Conservation (phyloP, 1,140 invertebrate genomes). For the Anadara kagoshimensis region DNA sequence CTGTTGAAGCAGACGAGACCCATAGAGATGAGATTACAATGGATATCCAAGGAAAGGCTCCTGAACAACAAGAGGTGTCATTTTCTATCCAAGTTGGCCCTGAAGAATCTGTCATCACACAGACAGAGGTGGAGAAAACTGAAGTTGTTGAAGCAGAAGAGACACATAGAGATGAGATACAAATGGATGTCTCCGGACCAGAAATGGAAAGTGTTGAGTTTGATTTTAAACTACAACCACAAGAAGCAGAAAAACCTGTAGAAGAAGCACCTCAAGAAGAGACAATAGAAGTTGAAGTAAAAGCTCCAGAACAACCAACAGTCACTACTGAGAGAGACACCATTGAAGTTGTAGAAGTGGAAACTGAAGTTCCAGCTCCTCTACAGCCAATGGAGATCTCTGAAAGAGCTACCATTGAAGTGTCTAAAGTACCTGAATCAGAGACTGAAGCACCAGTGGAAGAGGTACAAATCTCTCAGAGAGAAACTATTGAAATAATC, state of each 20-base stretch:
- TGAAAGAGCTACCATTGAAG: conserved; percentile 38
- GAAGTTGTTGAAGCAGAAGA: conserved; percentile 37
- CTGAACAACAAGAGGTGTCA: background rate
- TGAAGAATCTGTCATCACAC: conserved; percentile 15
- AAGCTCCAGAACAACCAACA: conserved; percentile 21
- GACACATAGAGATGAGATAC: conserved; percentile 39
- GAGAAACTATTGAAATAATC: conserved; percentile 36
- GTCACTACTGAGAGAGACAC: conserved; percentile 17
- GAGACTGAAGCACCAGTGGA: conserved; percentile 32
- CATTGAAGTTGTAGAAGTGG: conserved; percentile 30
- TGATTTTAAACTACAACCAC: conserved; percentile 21
- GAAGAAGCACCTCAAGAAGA: conserved; percentile 3
- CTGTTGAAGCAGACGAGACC: conserved; percentile 5
- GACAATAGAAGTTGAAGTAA: conserved; percentile 32
- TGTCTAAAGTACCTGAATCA: conserved; percentile 3
- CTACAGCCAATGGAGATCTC: conserved; percentile 40
- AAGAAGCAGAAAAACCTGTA: conserved; percentile 29
- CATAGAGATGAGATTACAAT: background rate
- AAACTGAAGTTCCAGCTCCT: conserved; percentile 41
- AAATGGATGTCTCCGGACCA: conserved; percentile 21
- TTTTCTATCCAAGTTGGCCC: background rate
- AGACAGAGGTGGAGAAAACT: conserved; percentile 33
- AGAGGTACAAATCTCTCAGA: conserved; percentile 32
- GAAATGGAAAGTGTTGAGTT: conserved; percentile 28
- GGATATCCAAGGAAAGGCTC: background rate